Base-by-base conservation (phyloP, 2,113 vertebrate genomes). In the Elaphurus davidianus region DNA sequence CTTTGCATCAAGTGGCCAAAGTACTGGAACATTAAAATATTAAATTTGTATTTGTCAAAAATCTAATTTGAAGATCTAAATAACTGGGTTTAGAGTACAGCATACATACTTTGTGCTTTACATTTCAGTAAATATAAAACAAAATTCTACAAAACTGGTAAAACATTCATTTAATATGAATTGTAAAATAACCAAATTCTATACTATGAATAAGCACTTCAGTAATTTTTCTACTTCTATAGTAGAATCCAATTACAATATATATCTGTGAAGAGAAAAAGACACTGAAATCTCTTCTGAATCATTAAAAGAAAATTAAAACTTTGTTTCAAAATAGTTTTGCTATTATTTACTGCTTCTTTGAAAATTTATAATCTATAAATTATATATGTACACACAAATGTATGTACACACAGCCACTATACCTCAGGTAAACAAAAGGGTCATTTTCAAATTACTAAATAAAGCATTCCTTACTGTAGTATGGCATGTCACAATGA, bases 331-430 rank as follows among this genome's bases (percentile, higher is more conserved):
- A 79, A 59, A 86, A 30, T 17, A 88, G 81, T 64, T 97, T 86
- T 81, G 45, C 36, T 87, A 87, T 57, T 87, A 87, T 71, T 59
- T 83, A 36, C 11, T 74, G 28, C 50, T 96, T 82, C 36, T 88
- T 78, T 89, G 43, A 96, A 97, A 84, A 93, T 10, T 16, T 95
- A 5, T 57, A 94, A 96, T 36, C 91, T n/a, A 50, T 3, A 94
- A 96, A 87, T 84, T n/a, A 55, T 10, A 81, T 30, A 79, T 5
- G 84, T 5, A 76, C 13, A 67, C 11, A 36, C 23, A 95, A 60
- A 96, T 88, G 16, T 83, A 78, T 36, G 7, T 13, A 60, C 7
- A 27, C 4, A n/a, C 1, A 81, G 47, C 5, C 14, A 87, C 40
- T 33, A 27, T 55, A 62, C 11, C 28, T 78, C 33, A 85, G 54